These are phyloP conservation scores for Pomacea maculata DNA, from an alignment of 1,140 invertebrate species.

Conservation along the genomic window DNA sequence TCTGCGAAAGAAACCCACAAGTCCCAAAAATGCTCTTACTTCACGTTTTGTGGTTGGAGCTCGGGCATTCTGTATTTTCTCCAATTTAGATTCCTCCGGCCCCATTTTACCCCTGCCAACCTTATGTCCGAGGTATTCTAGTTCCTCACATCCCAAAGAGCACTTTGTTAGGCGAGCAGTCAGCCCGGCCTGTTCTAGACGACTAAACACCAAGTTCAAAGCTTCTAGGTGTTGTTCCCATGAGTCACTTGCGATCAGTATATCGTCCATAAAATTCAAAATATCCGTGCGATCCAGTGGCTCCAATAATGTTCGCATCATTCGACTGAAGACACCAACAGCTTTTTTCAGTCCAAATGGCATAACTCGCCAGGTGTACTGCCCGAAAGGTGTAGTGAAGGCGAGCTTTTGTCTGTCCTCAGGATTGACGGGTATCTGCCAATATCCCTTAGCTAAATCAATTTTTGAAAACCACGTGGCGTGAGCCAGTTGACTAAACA, in stretches of 20 bases:
- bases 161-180: background rate
- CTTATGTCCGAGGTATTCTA: background rate
- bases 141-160: constrained; percentile 7
- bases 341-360: background rate
- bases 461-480: background rate
- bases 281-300: background rate
- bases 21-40: background rate
- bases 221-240: background rate
- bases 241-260: background rate
- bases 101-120: constrained; percentile 7
- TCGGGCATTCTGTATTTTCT: constrained; percentile 14
- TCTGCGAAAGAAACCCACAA: background rate
- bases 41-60: constrained; percentile 22
- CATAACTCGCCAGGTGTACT: constrained; percentile 6
- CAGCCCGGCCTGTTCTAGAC: background rate
- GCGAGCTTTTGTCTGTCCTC: background rate
- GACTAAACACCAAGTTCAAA: background rate
- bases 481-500: background rate
- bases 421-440: background rate
- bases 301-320: background rate
- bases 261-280: too few relatives aligned
- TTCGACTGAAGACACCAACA: background rate
- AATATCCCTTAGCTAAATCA: background rate
- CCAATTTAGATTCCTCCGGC: constrained; percentile 25
- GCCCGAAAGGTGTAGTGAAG: background rate